Evolutionary conservation across 2,797 vertebrate genomes (phyloP), one percentile per base, ranked within the genome.

Genomic region (Protosalanx chinensis): DNA sequence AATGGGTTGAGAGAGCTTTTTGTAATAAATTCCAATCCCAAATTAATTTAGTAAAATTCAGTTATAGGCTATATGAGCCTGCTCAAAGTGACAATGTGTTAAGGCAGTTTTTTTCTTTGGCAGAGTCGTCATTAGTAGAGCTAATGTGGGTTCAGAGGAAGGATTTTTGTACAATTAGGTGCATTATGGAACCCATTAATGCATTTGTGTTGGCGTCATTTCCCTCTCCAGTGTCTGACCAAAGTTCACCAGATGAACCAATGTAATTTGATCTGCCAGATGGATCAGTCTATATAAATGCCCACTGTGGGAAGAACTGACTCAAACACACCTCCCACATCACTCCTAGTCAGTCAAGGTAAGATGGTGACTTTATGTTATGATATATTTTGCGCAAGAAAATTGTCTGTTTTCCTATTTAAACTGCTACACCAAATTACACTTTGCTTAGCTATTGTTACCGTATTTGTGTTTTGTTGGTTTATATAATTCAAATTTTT

Each of bases 101-200:
- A 3, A 53, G 37, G 37, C 10, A 8, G 51, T 16, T 6, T 56
- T 16, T 5, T 56, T 16, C 4, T 16, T 56, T n/a, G 2, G 51
- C 51, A 20, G 62, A 7, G 29, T 49, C 41, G 7, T 4, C 27
- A 6, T 18, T 5, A 51, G 8, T 46, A 30, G 27, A 53, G 46
- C 15, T 53, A 67, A 67, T 67, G 65, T 53, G 16, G 49, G 51
- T 67, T 53, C 51, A 53, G 46, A 67, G 18, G 65, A 67, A 56
- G 27, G 16, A 7, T 53, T 27, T 29, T n/a, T 20, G 18, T 37
- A 15, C 65, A 30, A 53, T 18, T 18, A 67, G 16, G 13, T 53
- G 63, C 37, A 20, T 41, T 64, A 41, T 23, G 13, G 16, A 7
- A 67, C 10, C 27, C 37, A 7, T 18, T 16, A 6, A 30, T 16